These are phyloP conservation scores for Amblyopsis hoosieri DNA, from an alignment of 2,797 vertebrate species.

Conservation along the genomic window DNA sequence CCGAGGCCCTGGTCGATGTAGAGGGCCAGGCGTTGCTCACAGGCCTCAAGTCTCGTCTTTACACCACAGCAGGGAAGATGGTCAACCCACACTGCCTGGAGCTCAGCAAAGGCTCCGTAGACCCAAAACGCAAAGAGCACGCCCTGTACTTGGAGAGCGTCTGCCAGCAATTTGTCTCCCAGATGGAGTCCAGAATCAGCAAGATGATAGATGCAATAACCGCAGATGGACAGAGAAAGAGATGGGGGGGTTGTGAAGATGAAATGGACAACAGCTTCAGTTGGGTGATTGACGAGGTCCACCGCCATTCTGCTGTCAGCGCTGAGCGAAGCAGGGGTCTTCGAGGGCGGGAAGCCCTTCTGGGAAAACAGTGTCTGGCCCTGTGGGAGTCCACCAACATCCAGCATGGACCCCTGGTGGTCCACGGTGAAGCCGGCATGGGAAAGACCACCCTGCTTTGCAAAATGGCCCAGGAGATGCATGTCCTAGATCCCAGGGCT, in stretches of 20 bases:
- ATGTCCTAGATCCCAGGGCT: constrained; percentile 55
- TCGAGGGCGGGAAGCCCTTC: constrained; percentile 72
- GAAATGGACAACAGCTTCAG: constrained; percentile 12
- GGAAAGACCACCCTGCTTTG: constrained; percentile 84
- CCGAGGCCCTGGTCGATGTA: constrained; percentile 64
- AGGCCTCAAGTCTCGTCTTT: constrained; percentile 72
- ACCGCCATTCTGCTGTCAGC: constrained; percentile 60
- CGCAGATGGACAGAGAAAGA: background rate
- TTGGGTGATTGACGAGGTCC: constrained; percentile 70
- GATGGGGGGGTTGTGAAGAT: constrained; percentile 27
- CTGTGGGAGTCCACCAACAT: constrained; percentile 62
- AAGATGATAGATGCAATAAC: background rate
- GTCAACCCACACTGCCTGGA: constrained; percentile 74
- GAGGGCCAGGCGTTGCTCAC: constrained; percentile 75
- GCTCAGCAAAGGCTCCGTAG: constrained; percentile 65
- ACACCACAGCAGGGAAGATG: constrained; percentile 30
- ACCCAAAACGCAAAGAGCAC: constrained; percentile 68
- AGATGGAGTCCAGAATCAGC: constrained; percentile 72
- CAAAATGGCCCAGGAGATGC: constrained; percentile 69
- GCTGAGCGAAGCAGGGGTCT: constrained; percentile 52
- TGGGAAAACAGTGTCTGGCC: constrained; percentile 69
- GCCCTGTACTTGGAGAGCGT: constrained; percentile 77
- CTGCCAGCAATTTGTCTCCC: constrained; percentile 78
- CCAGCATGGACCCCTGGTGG: constrained; percentile 67
- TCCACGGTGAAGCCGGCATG: constrained; percentile 75